Evolutionary conservation across 2,113 vertebrate genomes (phyloP), one percentile per base, ranked within the genome.

Genomic region (Pitta sordida): DNA sequence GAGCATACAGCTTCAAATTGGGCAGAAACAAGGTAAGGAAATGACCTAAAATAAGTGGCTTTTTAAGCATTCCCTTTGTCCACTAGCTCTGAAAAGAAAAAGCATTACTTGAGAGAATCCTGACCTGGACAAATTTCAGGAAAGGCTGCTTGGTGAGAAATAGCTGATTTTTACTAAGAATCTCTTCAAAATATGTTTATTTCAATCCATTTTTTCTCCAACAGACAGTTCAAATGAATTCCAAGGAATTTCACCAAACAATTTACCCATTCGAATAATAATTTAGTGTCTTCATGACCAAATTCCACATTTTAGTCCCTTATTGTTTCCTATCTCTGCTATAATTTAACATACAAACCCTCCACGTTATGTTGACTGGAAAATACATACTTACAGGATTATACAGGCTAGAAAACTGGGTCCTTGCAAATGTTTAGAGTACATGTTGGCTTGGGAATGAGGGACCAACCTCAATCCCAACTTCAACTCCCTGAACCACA

Each of bases 401-500:
- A 73, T 19, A 44, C 8, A 74, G 41, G 14, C 67, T 55, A n/a
- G 46, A 80, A 85, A 69, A 90, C 23, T 3, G 27, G 91, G 60
- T 77, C 79, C 78, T 85, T 85, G 44, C 22, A 39, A n/a, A 62
- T 44, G 56, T 62, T 44, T 90, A 56, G 58, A 95, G 83, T 23
- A 81, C 1, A 13, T 62, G 65, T 39, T 80, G 67, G 59, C 62
- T 39, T 90, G 91, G 73, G 95, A 94, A 65, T 20, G 53, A 84
- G 91, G 43, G 89, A 91, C 34, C 74, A 91, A 73, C 75, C 73
- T 93, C 90, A 88, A 75, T 75, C 82, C 90, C 88, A 83, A 87
- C 93, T 48, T 95, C 67, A 88, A 86, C 58, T 94, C 95, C 88
- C 95, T 84, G 64, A 80, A 86, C 77, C 83, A 58, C 60, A 73